phyloP scores from a whole-genome alignment of 2,888 invertebrate species.

The Trichopria drosophilae region DNA sequence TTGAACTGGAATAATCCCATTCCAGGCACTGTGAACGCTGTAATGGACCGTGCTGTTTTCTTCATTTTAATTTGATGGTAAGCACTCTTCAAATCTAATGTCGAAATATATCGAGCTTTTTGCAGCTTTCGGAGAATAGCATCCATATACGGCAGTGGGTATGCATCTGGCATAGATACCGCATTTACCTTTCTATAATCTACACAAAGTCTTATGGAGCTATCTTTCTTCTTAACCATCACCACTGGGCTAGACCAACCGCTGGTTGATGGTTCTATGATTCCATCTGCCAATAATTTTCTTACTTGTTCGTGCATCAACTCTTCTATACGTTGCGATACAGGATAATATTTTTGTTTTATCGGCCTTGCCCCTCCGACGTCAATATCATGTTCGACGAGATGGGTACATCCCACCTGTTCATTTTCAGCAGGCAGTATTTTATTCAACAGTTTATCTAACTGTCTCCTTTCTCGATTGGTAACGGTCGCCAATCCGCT shows the following conservation, averaged over 20 bases:
- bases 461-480: too few species aligned
- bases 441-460: too few species aligned
- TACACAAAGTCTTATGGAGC: constrained; percentile 1
- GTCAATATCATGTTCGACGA: too few species aligned
- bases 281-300: constrained; percentile 5
- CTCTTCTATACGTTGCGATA: too few species aligned
- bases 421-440: too few species aligned
- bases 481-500: too few species aligned
- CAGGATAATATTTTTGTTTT: too few species aligned
- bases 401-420: too few species aligned
- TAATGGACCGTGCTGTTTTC: constrained; percentile 22
- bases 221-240: constrained; percentile 9
- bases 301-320: too few species aligned
- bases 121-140: constrained; percentile 42
- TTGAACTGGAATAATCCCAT: constrained; percentile 36
- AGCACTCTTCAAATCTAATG: constrained; percentile 32
- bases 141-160: constrained; percentile 29
- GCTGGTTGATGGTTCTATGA: constrained; percentile 6
- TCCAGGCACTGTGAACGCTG: constrained; percentile 37
- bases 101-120: constrained; percentile 34
- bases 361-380: too few species aligned
- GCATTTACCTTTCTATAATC: constrained; percentile 38
- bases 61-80: constrained; percentile 34
- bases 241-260: constrained; percentile 10
- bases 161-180: constrained; percentile 37